Percentiles rank a stretch among this genome's conserved stretches.
These are phyloP conservation scores for Drosophila saltans DNA, from an alignment of 1,140 invertebrate genomes.

Conservation along the genomic window DNA sequence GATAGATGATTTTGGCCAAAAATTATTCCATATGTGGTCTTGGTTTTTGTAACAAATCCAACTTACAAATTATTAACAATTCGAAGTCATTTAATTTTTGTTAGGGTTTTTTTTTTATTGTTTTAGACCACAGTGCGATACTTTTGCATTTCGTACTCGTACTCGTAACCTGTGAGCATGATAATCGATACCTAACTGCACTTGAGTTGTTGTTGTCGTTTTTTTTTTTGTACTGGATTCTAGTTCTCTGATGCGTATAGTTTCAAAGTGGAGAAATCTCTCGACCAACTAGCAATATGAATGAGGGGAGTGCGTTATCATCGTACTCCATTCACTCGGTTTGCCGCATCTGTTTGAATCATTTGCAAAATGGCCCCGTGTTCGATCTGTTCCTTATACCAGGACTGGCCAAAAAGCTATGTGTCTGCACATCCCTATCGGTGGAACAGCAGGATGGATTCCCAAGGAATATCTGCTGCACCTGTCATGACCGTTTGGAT, in stretches of 20 bases:
- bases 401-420: constrained; percentile 73
- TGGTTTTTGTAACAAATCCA: neutral
- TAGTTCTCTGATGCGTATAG: constrained; percentile 43
- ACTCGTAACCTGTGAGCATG: neutral
- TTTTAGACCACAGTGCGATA: neutral
- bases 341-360: constrained; percentile 76
- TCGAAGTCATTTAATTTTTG: neutral
- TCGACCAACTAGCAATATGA: constrained; percentile 43
- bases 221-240: constrained; percentile 37
- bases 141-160: neutral
- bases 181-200: constrained; percentile 3
- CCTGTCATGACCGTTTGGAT: constrained; percentile 62
- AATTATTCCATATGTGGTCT: too few relatives aligned
- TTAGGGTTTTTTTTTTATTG: neutral
- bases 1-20: too few relatives aligned
- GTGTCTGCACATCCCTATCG: constrained; percentile 66
- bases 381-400: constrained; percentile 73
- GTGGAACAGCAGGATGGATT: constrained; percentile 76
- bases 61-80: neutral
- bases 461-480: constrained; percentile 68
- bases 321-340: constrained; percentile 68
- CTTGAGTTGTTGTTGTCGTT: constrained; percentile 9
- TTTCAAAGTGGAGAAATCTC: constrained; percentile 5
- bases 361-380: constrained; percentile 48
- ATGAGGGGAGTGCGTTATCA: constrained; percentile 38